Base-by-base conservation (phyloP, 1,140 invertebrate genomes). In the Trialeurodes vaporariorum region DNA sequence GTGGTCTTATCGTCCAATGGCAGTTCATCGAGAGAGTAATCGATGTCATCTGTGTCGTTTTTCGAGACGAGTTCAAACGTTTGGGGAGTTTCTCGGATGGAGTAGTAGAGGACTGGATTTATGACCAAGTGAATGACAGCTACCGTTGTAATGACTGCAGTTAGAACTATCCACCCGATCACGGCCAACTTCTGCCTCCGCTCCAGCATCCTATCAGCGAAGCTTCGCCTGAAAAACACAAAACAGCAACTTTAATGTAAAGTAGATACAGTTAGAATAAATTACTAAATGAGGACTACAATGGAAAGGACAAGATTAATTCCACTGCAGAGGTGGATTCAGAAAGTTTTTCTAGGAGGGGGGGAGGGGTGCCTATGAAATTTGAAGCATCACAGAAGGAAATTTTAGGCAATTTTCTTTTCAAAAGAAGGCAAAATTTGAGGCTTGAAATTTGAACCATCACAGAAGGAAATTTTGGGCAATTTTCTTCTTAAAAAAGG, bases 1-100 rank as follows among this genome's bases (percentile, higher is more conserved):
- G 25, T 25, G n/a, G 59, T 22, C 25, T 61, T 27, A 58, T 72
- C 71, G 17, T 49, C 22, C 23, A 25, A 21, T 11, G 69, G 63
- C 21, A 70, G 34, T 17, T 49, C 34, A 17, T 49, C 34, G 5
- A 49, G 34, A 49, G 34, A 17, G 5, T 9, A 49, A n/a, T n/a
- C 34, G 5, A 49, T 9, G 5, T 5, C 34, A 9, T 5, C 5
- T 17, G 34, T 9, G 5, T 49, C 34, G 17, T 49, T 49, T 49
- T 49, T 5, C 5, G 34, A 5, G 17, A 49, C 34, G 34, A 49
- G 34, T 17, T 49, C 34, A 17, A 9, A 49, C 5, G 5, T 49
- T 9, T 49, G 5, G 5, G 17, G 5, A 49, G 34, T 49, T 49
- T 49, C 34, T 17, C 17, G 5, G 34, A 49, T 49, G 5, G 5